These are phyloP conservation scores for Neosalanx taihuensis DNA, from an alignment of 2,797 vertebrate species.

Conservation along the genomic window DNA sequence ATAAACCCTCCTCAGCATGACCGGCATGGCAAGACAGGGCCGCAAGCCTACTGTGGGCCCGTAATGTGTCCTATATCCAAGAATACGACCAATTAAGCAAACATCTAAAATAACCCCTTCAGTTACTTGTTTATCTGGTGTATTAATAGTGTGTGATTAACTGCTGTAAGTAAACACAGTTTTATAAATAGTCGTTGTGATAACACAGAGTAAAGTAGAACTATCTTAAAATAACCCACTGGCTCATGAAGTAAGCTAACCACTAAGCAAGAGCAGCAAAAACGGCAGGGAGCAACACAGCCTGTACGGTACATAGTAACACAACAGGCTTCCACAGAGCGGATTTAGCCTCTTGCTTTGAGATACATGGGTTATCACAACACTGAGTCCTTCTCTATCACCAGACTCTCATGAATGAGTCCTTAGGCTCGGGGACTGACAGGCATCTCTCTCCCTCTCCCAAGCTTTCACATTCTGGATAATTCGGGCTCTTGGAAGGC, in stretches of 20 bases:
- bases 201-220: neutral
- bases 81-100: neutral
- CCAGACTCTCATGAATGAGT: slow-evolving; percentile 41
- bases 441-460: slow-evolving; percentile 19
- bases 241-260: neutral
- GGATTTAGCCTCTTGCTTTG: neutral
- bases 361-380: neutral
- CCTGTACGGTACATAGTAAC: neutral
- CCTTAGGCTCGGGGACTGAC: neutral
- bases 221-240: neutral
- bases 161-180: neutral
- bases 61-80: neutral
- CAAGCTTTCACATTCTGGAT: slow-evolving; percentile 44
- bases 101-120: neutral
- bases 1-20: slow-evolving; percentile 8
- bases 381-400: slow-evolving; percentile 10
- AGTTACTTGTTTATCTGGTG: neutral
- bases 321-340: neutral
- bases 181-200: neutral
- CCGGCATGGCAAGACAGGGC: neutral
- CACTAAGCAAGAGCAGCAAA: neutral
- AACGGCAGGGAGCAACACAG: neutral
- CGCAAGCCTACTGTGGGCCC: neutral
- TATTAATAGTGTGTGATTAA: neutral
- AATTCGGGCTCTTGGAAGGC: slow-evolving; percentile 49